Percentiles rank a stretch among this genome's conserved stretches.
phyloP scores from a whole-genome alignment of 2,113 vertebrate genomes.

The Okapia johnstoni region DNA sequence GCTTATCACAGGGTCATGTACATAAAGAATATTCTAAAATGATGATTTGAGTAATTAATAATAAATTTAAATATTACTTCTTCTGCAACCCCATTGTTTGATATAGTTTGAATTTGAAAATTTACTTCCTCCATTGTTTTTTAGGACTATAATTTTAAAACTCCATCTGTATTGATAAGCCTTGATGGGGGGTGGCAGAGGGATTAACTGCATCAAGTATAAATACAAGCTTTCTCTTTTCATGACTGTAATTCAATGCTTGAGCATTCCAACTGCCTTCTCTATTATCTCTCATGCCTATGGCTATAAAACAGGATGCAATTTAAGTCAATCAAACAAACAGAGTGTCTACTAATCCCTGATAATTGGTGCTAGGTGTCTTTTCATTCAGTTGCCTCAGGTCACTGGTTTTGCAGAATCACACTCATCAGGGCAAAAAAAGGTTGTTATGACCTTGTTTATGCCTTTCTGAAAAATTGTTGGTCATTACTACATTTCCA shows the following conservation, averaged over 20 bases:
- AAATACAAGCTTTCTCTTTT: not conserved
- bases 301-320: not conserved
- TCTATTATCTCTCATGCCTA: not conserved
- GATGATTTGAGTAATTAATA: not conserved
- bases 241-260: not conserved
- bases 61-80: not conserved
- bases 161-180: not conserved
- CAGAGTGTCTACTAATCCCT: not conserved
- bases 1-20: not conserved
- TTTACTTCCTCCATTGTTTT: not conserved
- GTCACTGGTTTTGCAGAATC: conserved; percentile 15
- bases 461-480: not conserved
- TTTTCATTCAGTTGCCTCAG: not conserved
- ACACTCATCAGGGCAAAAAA: not conserved
- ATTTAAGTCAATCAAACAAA: conserved; percentile 36
- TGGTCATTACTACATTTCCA: not conserved
- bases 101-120: not conserved
- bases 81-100: not conserved
- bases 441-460: not conserved
- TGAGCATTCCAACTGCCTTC: not conserved
- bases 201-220: not conserved
- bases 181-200: not conserved
- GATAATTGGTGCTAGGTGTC: not conserved
- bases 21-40: not conserved
- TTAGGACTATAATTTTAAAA: conserved; percentile 6